Evolutionary conservation across 2,113 vertebrate genomes (phyloP).

Genomic region (Saccopteryx bilineata): DNA sequence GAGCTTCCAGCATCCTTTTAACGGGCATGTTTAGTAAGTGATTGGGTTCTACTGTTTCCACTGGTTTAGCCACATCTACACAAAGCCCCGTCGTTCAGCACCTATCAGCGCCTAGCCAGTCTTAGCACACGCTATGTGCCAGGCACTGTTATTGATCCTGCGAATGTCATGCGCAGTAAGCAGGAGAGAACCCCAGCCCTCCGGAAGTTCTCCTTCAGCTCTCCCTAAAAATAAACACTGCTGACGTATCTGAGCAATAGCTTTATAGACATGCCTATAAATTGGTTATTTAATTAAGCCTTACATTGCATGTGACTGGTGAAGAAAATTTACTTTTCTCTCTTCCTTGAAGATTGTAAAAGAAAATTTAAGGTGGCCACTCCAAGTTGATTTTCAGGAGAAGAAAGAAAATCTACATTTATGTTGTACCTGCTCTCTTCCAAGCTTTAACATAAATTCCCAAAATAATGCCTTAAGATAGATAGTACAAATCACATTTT

Average conservation of each 20-base stretch:
- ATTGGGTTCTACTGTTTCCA: neutral
- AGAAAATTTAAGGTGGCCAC: neutral
- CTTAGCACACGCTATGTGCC: neutral
- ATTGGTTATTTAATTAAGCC: neutral
- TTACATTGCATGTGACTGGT: neutral
- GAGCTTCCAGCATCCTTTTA: neutral
- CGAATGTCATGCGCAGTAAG: neutral
- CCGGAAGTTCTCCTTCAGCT: neutral
- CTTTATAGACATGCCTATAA: neutral
- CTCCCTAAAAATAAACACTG: neutral
- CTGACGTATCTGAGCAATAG: neutral
- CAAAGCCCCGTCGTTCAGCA: neutral
- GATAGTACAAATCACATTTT: neutral
- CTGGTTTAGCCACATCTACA: neutral
- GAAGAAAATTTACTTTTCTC: neutral
- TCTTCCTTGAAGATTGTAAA: neutral
- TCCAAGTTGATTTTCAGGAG: neutral
- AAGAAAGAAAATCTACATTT: slow-evolving; percentile 4
- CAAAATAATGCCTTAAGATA: neutral
- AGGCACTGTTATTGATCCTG: neutral
- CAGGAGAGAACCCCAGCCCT: neutral
- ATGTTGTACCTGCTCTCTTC: neutral
- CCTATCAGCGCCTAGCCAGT: accelerated
- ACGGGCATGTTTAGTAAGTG: neutral
- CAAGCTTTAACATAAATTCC: neutral